Conservation (phyloP, 2,797 vertebrate genomes). For the Neosalanx taihuensis region DNA sequence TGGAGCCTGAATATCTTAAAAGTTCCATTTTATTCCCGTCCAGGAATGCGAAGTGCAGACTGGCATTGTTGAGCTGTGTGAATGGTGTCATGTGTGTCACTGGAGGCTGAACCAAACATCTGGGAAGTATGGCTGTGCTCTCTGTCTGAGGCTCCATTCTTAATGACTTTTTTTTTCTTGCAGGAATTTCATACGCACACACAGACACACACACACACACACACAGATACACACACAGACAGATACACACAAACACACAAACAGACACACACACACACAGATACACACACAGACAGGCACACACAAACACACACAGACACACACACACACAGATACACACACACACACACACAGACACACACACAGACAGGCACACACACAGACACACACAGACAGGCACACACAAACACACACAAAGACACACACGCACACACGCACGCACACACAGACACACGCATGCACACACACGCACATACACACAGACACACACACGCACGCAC, state of each 20-base stretch:
- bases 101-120: no score
- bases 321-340: background rate
- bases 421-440: background rate
- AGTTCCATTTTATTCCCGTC: no score
- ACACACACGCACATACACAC: background rate
- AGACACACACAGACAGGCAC: background rate
- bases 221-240: background rate
- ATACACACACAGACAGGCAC: background rate
- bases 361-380: background rate
- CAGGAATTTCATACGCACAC: background rate
- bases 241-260: background rate
- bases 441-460: no score
- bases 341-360: background rate
- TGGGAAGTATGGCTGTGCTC: background rate
- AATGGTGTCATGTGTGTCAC: no score
- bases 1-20: no score
- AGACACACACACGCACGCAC: background rate
- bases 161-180: background rate
- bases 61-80: no score
- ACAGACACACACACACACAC: background rate
- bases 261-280: background rate
- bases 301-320: background rate
- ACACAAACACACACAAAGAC: background rate
- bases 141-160: background rate
- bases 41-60: no score